Conservation (phyloP, 2,797 vertebrate genomes). For the Crocodylus rhombifer region DNA sequence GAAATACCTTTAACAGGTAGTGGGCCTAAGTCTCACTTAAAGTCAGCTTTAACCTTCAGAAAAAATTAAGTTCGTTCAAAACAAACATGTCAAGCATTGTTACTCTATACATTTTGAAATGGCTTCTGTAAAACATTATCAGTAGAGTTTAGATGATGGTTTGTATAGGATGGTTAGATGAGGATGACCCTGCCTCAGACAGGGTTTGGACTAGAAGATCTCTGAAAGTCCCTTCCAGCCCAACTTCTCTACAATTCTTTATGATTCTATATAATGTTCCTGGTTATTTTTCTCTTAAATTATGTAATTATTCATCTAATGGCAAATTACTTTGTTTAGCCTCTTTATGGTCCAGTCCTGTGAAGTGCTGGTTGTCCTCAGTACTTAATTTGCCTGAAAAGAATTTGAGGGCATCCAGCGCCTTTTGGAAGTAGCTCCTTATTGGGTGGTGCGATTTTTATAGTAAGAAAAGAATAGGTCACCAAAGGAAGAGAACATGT, state of each 20-base stretch:
- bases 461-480: not conserved
- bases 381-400: not conserved
- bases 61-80: not conserved
- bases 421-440: not conserved
- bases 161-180: no score
- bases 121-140: not conserved
- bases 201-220: no score
- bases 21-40: not conserved
- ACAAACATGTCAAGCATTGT: not conserved
- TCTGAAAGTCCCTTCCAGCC: no score
- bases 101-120: not conserved
- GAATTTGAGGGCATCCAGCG: not conserved
- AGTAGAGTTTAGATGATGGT: no score
- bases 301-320: not conserved
- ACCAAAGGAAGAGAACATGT: not conserved
- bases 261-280: not conserved
- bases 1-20: no score
- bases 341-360: not conserved
- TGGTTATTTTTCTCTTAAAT: not conserved
- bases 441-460: not conserved
- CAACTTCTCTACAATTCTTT: not conserved
- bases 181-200: no score
- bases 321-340: not conserved
- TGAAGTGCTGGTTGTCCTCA: not conserved
- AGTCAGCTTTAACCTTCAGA: not conserved